These are phyloP conservation scores for Drosophila colorata DNA, from an alignment of 2,888 invertebrate species.

Conservation along the genomic window DNA sequence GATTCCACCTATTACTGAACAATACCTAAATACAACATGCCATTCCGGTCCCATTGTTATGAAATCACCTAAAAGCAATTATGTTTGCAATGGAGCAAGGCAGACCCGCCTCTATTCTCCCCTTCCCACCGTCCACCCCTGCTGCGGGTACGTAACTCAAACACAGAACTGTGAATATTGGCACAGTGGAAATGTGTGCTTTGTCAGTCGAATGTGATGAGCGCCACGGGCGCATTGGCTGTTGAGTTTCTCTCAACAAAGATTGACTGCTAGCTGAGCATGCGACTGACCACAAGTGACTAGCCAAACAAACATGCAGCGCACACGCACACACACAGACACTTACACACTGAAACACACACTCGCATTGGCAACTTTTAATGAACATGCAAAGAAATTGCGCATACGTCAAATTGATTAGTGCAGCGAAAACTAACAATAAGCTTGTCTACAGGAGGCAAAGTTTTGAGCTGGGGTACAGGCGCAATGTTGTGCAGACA, in stretches of 20 bases:
- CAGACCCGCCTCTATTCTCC: not conserved
- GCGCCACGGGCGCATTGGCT: conserved; percentile 27
- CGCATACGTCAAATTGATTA: conserved; percentile 54
- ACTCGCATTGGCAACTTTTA: conserved; percentile 11
- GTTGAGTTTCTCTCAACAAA: conserved; percentile 30
- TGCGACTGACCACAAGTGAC: conserved; percentile 23
- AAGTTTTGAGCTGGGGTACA: conserved; percentile 3
- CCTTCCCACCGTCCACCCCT: not conserved
- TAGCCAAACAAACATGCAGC: conserved; percentile 22
- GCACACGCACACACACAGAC: conserved; percentile 11
- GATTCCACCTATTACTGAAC: not conserved
- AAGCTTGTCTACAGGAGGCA: conserved; percentile 34
- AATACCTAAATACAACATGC: not conserved
- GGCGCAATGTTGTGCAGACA: conserved; percentile 42
- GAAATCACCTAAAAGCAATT: conserved; percentile 23
- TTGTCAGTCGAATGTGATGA: conserved; percentile 31
- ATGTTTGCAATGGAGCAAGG: not conserved
- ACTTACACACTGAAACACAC: not conserved
- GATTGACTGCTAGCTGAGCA: conserved; percentile 13
- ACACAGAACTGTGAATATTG: conserved; percentile 30
- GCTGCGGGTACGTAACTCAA: conserved; percentile 9
- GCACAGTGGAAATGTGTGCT: conserved; percentile 34
- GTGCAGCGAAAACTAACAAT: conserved; percentile 52
- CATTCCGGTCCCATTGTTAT: not conserved
- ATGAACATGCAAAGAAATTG: conserved; percentile 38